Percentiles rank a stretch among this genome's conserved stretches.
These are phyloP conservation scores for Leptopterna dolabrata DNA, from an alignment of 2,888 invertebrate genomes.

Conservation along the genomic window DNA sequence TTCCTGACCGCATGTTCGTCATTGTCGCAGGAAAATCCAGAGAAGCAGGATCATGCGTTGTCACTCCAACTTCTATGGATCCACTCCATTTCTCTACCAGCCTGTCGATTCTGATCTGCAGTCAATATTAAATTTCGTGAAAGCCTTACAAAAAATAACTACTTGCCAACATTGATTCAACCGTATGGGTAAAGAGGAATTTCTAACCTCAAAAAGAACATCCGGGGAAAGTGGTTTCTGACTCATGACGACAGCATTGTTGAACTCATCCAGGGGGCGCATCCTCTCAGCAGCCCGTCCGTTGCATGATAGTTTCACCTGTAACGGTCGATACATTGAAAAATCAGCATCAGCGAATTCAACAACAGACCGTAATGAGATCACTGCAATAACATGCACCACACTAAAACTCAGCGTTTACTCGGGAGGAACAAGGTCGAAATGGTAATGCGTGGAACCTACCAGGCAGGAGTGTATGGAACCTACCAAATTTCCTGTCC, in stretches of 20 bases:
- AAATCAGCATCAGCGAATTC: not conserved
- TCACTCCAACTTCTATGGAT: slow-evolving; percentile 92
- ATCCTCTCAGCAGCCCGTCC: slow-evolving; percentile 84
- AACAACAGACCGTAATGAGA: not conserved
- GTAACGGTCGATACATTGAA: slow-evolving; percentile 6
- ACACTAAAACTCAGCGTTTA: too few species aligned
- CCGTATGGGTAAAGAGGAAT: not conserved
- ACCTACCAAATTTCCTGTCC: slow-evolving; percentile 58
- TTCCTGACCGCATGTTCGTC: slow-evolving; percentile 92
- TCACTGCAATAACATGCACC: too few species aligned
- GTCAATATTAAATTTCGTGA: slow-evolving; percentile 55
- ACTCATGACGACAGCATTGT: slow-evolving; percentile 96
- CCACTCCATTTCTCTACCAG: slow-evolving; percentile 97
- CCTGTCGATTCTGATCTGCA: slow-evolving; percentile 86
- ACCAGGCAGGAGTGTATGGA: too few species aligned
- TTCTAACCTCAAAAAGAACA: slow-evolving; percentile 86
- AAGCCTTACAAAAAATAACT: too few species aligned
- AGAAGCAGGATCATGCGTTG: slow-evolving; percentile 89
- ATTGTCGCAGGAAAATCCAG: slow-evolving; percentile 95
- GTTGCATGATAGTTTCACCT: slow-evolving; percentile 83
- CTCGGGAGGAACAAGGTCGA: too few species aligned
- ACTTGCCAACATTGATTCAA: slow-evolving; percentile 20
- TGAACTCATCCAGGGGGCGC: slow-evolving; percentile 91
- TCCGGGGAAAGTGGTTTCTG: slow-evolving; percentile 87
- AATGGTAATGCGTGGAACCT: too few species aligned